Evolutionary conservation across 1,140 invertebrate species (phyloP).

Genomic region (Drosophila willistoni): DNA sequence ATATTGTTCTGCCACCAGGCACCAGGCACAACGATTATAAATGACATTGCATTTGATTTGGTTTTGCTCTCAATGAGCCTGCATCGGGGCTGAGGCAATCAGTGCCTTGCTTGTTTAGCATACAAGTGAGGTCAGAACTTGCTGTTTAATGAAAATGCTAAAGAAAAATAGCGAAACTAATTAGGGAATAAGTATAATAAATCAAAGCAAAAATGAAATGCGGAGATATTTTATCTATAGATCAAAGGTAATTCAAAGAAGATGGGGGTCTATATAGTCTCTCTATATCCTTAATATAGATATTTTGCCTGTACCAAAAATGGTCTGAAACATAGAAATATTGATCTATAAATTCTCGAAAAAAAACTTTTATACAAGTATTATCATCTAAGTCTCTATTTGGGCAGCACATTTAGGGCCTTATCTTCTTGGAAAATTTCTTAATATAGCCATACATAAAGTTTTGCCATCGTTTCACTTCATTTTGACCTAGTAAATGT

Average conservation of each 20-base stretch:
- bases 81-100: conserved; percentile 54
- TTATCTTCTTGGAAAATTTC: conserved; percentile 6
- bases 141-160: too few species aligned
- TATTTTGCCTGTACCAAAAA: too few species aligned
- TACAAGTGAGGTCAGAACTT: conserved; percentile 38
- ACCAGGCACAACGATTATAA: conserved; percentile 72
- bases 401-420: too few species aligned
- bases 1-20: conserved; percentile 23
- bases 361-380: too few species aligned
- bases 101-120: conserved; percentile 36
- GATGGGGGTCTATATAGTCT: too few species aligned
- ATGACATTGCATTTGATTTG: conserved; percentile 73
- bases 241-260: too few species aligned
- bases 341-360: too few species aligned
- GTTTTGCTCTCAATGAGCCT: conserved; percentile 59
- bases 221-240: too few species aligned
- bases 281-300: too few species aligned
- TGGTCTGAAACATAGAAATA: too few species aligned
- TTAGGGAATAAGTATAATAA: conserved; percentile 7
- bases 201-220: not conserved
- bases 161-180: conserved; percentile 12
- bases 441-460: conserved; percentile 14
- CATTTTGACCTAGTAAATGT: conserved; percentile 65
- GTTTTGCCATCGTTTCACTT: not conserved
- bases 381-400: too few species aligned